Evolutionary conservation across 2,113 vertebrate genomes (phyloP).

Genomic region (Diphyllodes magnificus): DNA sequence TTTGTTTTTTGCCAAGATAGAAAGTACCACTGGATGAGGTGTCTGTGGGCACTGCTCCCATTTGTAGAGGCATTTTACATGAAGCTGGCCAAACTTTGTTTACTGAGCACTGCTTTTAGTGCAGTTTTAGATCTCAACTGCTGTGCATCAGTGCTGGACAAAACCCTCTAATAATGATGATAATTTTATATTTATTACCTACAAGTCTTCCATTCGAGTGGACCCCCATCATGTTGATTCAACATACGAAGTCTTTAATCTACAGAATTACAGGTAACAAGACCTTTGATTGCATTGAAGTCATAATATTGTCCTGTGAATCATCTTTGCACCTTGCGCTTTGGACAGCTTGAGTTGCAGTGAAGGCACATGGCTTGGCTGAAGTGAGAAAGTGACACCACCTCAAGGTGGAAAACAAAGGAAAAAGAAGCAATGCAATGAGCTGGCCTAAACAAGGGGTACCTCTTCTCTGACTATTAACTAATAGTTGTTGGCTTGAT

Average conservation of each 20-base stretch:
- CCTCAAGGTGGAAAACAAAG: not conserved
- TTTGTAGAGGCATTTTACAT: not conserved
- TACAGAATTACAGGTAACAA: not conserved
- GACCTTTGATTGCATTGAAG: not conserved
- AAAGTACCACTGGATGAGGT: not conserved
- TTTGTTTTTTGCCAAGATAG: not conserved
- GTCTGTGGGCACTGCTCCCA: not conserved
- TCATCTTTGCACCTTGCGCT: not conserved
- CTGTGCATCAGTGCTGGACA: not conserved
- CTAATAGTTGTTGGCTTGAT: not conserved
- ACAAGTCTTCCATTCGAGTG: not conserved
- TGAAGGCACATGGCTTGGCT: not conserved
- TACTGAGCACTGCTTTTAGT: not conserved
- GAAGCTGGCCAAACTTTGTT: not conserved
- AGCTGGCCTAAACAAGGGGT: not conserved
- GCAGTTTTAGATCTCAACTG: not conserved
- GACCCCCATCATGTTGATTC: not conserved
- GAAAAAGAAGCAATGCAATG: not conserved
- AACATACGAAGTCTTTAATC: fast-evolving
- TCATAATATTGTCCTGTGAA: not conserved
- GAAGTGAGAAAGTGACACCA: not conserved
- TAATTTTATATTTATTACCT: not conserved
- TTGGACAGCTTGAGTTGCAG: not conserved
- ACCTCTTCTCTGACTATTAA: not conserved
- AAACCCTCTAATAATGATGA: not conserved